Percentiles rank a stretch among this genome's conserved stretches.
Evolutionary conservation across 2,113 vertebrate species (phyloP).

Genomic region (Nymphicus hollandicus): DNA sequence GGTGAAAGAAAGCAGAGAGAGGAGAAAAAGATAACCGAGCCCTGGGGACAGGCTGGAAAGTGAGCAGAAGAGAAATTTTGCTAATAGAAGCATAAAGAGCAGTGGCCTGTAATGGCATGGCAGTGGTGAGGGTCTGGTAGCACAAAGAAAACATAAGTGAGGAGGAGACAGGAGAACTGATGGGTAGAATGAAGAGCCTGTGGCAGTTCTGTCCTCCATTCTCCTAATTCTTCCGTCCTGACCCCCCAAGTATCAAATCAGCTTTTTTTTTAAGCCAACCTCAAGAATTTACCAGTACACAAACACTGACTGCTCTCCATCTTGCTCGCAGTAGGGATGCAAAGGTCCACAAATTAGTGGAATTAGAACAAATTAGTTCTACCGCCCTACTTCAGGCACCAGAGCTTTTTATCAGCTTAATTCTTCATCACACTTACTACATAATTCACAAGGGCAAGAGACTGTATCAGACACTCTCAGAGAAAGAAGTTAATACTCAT

Average conservation of each 20-base stretch:
- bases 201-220: neutral
- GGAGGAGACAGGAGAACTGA: neutral
- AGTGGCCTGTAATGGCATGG: neutral
- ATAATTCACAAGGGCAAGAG: neutral
- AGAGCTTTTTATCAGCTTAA: neutral
- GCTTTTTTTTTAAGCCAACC: neutral
- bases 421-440: neutral
- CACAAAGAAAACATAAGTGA: neutral
- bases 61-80: neutral
- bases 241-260: neutral
- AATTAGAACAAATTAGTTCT: neutral
- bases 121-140: fast-evolving
- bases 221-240: neutral
- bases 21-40: neutral
- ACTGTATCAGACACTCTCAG: neutral
- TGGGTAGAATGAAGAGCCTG: neutral
- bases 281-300: neutral
- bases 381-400: neutral
- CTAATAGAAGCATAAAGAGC: neutral
- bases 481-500: neutral
- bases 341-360: neutral
- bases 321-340: neutral
- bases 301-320: neutral
- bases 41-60: neutral
- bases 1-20: neutral